A percentile compares a stretch with the other conserved stretches of the same genome.
Conservation (phyloP, 64 coral and sea anemone species). For the Montipora foliosa region DNA sequence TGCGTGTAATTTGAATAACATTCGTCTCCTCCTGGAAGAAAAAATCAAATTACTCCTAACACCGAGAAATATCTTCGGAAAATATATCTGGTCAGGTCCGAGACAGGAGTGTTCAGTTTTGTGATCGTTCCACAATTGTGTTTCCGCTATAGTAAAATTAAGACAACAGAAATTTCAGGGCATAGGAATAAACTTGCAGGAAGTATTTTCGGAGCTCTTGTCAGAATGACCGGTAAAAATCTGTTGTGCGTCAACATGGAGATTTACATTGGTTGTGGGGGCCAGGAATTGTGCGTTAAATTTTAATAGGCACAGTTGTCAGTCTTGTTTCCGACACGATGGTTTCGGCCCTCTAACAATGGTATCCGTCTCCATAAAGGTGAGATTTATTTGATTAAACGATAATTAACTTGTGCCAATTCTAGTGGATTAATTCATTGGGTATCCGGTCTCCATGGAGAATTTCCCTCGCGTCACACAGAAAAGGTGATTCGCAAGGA, state of each 20-base stretch:
- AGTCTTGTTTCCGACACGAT: slow-evolving; percentile 20
- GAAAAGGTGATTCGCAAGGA: slow-evolving; percentile 32
- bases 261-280: slow-evolving; percentile 48
- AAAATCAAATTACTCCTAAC: no score
- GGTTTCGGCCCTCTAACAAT: slow-evolving; percentile 36
- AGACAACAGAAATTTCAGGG: no score
- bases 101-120: neutral
- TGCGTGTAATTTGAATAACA: slow-evolving; percentile 75
- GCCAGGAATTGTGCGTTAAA: slow-evolving; percentile 30
- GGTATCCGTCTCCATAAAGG: slow-evolving; percentile 16
- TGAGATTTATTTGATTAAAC: slow-evolving; percentile 51
- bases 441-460: slow-evolving; percentile 9
- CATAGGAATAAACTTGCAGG: no score
- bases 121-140: no score
- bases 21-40: slow-evolving; percentile 44
- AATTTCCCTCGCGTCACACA: slow-evolving; percentile 31
- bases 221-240: neutral
- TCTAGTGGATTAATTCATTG: slow-evolving; percentile 1
- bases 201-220: neutral
- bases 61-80: slow-evolving; percentile 18
- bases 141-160: no score
- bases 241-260: neutral
- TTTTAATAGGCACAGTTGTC: slow-evolving; percentile 37
- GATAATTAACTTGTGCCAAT: slow-evolving; percentile 25
- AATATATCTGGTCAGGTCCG: neutral